These are phyloP conservation scores for Zaprionus tsacasi DNA, from an alignment of 1,140 invertebrate species.

Conservation along the genomic window DNA sequence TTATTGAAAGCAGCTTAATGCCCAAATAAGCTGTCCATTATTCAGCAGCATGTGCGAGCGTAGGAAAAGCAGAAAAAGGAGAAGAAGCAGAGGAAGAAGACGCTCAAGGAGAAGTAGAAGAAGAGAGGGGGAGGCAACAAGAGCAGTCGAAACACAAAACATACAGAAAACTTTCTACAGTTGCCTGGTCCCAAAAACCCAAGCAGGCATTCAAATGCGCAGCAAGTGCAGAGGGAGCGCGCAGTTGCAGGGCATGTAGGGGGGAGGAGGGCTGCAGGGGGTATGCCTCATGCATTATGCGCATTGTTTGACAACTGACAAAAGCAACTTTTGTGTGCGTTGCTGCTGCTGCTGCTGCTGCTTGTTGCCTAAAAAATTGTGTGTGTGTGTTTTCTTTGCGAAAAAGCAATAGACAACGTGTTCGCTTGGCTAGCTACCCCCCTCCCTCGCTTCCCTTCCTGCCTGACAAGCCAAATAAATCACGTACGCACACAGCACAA, in stretches of 20 bases:
- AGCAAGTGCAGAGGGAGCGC: slow-evolving; percentile 30
- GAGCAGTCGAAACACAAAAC: slow-evolving; percentile 34
- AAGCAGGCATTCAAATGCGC: slow-evolving; percentile 68
- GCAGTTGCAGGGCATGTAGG: neutral
- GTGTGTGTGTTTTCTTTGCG: slow-evolving; percentile 52
- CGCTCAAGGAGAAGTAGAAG: neutral
- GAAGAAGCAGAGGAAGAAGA: neutral
- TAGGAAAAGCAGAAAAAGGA: neutral
- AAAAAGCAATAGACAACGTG: slow-evolving; percentile 41
- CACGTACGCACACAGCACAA: slow-evolving; percentile 39
- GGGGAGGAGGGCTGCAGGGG: neutral
- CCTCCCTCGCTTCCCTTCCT: neutral
- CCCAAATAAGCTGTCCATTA: slow-evolving; percentile 81
- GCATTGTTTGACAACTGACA: slow-evolving; percentile 79
- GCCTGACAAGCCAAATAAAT: slow-evolving; percentile 37
- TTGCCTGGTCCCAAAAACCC: neutral
- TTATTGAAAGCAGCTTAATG: slow-evolving; percentile 81
- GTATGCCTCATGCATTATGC: slow-evolving; percentile 72
- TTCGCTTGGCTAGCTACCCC: neutral
- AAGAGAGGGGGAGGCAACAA: neutral
- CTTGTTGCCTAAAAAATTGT: slow-evolving; percentile 58
- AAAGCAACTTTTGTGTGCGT: slow-evolving; percentile 69
- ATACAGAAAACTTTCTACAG: slow-evolving; percentile 42
- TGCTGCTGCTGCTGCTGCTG: slow-evolving; percentile 28
- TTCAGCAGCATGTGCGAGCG: slow-evolving; percentile 69